Evolutionary conservation across 1,140 invertebrate genomes (phyloP).

Genomic region (Sinonovacula constricta): DNA sequence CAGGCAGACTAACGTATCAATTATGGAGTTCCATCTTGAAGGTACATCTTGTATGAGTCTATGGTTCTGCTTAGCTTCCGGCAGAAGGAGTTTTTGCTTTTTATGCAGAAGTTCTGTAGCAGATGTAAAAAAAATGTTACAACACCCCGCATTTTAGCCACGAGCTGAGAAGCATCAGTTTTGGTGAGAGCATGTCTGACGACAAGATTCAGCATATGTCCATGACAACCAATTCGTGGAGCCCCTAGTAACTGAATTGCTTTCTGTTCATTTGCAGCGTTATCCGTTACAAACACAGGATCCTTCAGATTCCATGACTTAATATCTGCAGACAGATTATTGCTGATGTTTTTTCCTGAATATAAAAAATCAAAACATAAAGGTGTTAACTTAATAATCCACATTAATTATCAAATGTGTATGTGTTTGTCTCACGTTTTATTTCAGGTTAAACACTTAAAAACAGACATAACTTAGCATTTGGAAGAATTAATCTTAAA

Average conservation of each 20-base stretch:
- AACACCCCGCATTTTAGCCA: neutral
- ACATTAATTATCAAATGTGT: no score
- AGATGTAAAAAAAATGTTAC: neutral
- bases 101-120: neutral
- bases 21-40: neutral
- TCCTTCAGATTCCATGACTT: no score
- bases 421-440: no score
- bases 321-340: no score
- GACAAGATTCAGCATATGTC: neutral
- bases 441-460: no score
- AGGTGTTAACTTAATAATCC: no score
- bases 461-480: no score
- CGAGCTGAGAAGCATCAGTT: neutral
- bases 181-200: neutral
- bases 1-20: neutral
- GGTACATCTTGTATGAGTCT: neutral
- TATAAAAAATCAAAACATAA: no score
- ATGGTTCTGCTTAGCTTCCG: neutral
- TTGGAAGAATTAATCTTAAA: no score
- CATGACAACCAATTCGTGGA: neutral
- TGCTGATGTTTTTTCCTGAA: no score
- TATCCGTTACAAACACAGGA: no score
- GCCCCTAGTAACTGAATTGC: neutral
- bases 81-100: neutral
- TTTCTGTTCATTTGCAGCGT: conserved; percentile 2